Conservation (phyloP, 2,113 vertebrate genomes). For the Ptilonorhynchus violaceus region DNA sequence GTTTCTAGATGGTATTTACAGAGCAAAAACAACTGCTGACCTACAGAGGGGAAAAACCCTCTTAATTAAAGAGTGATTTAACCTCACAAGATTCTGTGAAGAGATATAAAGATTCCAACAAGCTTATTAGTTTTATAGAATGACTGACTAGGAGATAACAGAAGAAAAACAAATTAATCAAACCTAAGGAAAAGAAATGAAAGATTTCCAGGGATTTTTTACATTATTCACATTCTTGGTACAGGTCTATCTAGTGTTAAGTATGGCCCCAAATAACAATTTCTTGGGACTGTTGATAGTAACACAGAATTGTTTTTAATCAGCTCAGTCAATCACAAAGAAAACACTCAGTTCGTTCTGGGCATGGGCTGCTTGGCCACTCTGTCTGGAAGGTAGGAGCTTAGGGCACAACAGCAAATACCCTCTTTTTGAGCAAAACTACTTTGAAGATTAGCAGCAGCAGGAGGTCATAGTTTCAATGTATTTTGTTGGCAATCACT, state of each 20-base stretch:
- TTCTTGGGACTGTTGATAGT: neutral
- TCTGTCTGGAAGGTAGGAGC: neutral
- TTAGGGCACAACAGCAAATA: neutral
- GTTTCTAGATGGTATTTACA: neutral
- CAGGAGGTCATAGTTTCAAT: neutral
- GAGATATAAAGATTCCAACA: constrained; percentile 38
- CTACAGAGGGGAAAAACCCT: neutral
- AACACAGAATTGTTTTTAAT: neutral
- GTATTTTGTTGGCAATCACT: neutral
- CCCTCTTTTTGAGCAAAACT: neutral
- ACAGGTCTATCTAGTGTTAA: neutral
- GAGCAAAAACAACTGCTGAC: constrained; percentile 19
- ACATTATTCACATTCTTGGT: neutral
- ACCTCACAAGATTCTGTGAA: neutral
- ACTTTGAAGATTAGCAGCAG: neutral
- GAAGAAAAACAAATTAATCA: constrained; percentile 48
- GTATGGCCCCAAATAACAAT: neutral
- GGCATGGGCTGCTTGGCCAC: neutral
- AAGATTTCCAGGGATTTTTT: neutral
- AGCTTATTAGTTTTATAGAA: neutral
- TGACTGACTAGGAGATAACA: neutral
- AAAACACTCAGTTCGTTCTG: neutral
- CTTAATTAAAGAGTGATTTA: constrained; percentile 1
- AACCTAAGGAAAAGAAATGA: neutral
- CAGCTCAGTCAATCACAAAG: neutral